Base-by-base conservation (phyloP, 2,888 invertebrate genomes). In the Epinotia bilunana region DNA sequence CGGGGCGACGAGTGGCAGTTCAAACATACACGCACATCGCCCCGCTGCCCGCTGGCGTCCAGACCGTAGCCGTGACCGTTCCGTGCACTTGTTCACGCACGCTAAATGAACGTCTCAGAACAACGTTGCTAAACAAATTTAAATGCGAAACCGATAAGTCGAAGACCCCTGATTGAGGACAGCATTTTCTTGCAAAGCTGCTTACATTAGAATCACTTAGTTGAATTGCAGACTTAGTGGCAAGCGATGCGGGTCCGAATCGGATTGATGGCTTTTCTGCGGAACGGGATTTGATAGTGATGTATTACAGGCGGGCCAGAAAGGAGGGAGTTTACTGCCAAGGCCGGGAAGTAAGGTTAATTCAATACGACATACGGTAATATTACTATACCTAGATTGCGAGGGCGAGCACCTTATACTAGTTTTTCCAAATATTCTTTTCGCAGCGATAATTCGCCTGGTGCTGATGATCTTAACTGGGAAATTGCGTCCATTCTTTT, bases 241-340 rank as follows among this genome's bases (percentile, higher is more conserved):
- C 53, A 16, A 53, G n/a, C 53, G n/a, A 53, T 53, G 64, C 49
- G 64, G 64, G 11, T 33, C 16, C 6, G 46, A 16, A 16, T 13
- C 49, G 49, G 61, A 64, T 23, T 64, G 64, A 64, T 49, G 64
- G 64, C 28, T 53, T 28, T 28, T 64, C 49, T 49, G 23, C 28
- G n/a, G 63, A 46, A 23, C 28, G 64, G 64, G 64, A 49, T 64
- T 49, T 49, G 64, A 64, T 64, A n/a, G 49, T 64, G 49, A 64
- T 53, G 49, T 49, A 64, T 64, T 23, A 13, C n/a, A 28, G 63
- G 39, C 18, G 43, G 46, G 63, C 49, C 64, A 64, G 46, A 5
- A 49, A 28, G 23, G 16, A 20, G 1, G 23, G 23, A 64, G n/a
- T 62, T 16, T n/a, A 39, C n/a, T 62, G 2, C n/a, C 7, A 53